Evolutionary conservation across 2,797 vertebrate species (phyloP).

Genomic region (Otolemur crassicaudatus): DNA sequence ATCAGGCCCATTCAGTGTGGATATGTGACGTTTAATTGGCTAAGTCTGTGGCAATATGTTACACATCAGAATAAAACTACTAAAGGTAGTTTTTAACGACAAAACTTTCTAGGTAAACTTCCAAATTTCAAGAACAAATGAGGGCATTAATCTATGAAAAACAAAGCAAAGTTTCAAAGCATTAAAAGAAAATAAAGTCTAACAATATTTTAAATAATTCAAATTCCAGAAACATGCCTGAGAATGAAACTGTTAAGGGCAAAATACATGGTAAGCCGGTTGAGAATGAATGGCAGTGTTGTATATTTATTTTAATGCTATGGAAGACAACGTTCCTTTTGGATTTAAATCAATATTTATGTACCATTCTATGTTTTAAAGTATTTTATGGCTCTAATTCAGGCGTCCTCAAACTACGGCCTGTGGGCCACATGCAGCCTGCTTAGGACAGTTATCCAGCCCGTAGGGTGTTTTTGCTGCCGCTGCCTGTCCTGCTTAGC

Average conservation of each 20-base stretch:
- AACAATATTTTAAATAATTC: background rate
- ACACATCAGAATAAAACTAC: background rate
- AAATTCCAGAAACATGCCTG: background rate
- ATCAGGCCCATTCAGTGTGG: no score
- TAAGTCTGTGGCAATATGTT: background rate
- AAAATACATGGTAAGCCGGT: background rate
- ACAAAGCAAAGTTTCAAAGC: conserved; percentile 22
- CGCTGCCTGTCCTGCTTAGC: no score
- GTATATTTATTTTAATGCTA: background rate
- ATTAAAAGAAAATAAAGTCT: conserved; percentile 3
- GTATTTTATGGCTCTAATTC: background rate
- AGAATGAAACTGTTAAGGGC: background rate
- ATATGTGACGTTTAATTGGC: background rate
- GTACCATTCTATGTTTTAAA: background rate
- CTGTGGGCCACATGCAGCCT: no score
- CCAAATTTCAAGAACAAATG: background rate
- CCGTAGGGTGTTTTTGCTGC: no score
- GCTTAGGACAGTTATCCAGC: no score
- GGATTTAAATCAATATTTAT: background rate
- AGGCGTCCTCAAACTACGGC: no score
- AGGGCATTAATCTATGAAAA: background rate
- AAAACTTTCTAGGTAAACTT: background rate
- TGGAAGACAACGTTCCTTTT: background rate
- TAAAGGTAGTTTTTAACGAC: background rate
- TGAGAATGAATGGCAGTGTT: background rate